Evolutionary conservation across 2,113 vertebrate genomes (phyloP), one percentile per base, ranked within the genome.

Genomic region (Neopipo cinnamomea): DNA sequence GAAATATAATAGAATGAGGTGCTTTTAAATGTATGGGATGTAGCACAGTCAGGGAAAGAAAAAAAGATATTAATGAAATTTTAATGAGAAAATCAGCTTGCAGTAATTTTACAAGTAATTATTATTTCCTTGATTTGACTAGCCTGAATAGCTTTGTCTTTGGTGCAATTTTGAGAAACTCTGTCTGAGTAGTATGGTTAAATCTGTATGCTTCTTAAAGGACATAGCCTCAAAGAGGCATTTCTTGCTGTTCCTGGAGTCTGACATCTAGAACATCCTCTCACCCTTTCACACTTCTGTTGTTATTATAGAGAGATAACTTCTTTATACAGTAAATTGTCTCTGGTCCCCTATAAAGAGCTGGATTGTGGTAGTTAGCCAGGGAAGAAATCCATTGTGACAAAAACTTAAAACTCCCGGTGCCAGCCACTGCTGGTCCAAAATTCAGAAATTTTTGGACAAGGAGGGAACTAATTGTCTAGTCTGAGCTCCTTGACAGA

Each of bases 71-170:
- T 95, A 96, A 95, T 93, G 78, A 93, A 88, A 95, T 94, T 96
- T 97, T 96, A 97, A 97, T 93, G 93, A 92, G 95, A 93, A 96
- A 94, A 90, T 91, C 91, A 91, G 25, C 52, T 95, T 91, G 62
- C 63, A 95, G 91, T 96, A 87, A 95, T 97, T 93, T 96, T 94
- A 85, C 52, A 95, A 88, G 79, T 90, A 92, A 88, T 82, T 46
- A 88, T 88, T 88, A 81, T 89, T 93, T 93, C 81, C 75, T 88
- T 88, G 77, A 50, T 81, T 66, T 88, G 80, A 78, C 75, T 73
- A 13, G 28, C 59, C 63, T 58, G 71, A 95, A 85, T 75, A 90
- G 65, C 68, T 93, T 93, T 79, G 35, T 74, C 84, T 95, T 86
- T 67, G 73, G 27, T 59, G 0, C 3, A 2, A 18, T n/a, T 35